Conservation (phyloP, 2,888 invertebrate genomes). For the Euzophera pinguis region DNA sequence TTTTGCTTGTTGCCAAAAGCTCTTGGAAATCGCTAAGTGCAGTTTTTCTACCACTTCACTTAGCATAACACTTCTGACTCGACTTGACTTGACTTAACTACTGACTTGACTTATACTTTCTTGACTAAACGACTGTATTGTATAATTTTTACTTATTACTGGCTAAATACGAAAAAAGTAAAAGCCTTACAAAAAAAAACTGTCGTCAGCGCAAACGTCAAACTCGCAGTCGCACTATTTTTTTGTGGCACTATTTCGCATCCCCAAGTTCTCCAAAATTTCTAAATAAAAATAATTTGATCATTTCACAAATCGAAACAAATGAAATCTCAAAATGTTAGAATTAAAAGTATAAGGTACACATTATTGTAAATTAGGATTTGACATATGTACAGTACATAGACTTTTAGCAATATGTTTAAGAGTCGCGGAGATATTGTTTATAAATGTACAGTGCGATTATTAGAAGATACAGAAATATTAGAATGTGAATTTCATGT, state of each 20-base stretch:
- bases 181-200: not conserved
- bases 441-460: conserved; percentile 92
- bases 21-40: too few species aligned
- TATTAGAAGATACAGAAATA: conserved; percentile 94
- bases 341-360: not conserved
- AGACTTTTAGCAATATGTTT: conserved; percentile 65
- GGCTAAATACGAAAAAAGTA: too few species aligned
- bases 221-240: too few species aligned
- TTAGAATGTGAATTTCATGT: conserved; percentile 94
- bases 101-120: too few species aligned
- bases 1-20: too few species aligned
- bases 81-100: too few species aligned
- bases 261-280: conserved; percentile 4
- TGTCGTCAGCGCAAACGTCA: conserved; percentile 21
- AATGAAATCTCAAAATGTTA: conserved; percentile 29
- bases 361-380: not conserved
- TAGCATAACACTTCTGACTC: too few species aligned
- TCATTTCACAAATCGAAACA: conserved; percentile 39
- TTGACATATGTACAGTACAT: not conserved
- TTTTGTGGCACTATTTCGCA: too few species aligned
- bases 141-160: too few species aligned
- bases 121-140: too few species aligned
- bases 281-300: conserved; percentile 18
- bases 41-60: too few species aligned
- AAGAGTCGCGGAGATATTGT: conserved; percentile 88